These are phyloP conservation scores for Chromoteleia sp. DNA, from an alignment of 2,888 invertebrate species.

Conservation along the genomic window DNA sequence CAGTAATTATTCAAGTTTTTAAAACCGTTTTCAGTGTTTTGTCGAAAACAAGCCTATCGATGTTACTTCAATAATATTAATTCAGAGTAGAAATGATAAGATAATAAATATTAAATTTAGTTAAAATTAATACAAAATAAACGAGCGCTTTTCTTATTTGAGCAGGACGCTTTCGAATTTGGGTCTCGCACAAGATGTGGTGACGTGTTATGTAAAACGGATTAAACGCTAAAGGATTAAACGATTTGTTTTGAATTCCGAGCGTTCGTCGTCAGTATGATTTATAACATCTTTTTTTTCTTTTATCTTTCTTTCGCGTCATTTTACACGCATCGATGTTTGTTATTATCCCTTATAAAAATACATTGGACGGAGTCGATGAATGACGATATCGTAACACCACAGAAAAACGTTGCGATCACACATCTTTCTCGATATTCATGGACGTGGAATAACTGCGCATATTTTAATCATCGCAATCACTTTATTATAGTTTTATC, in stretches of 20 bases:
- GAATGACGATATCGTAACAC: conserved; percentile 59
- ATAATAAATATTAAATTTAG: background rate
- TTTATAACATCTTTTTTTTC: background rate
- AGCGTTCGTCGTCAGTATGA: conserved; percentile 17
- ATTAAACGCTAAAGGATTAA: conserved; percentile 19
- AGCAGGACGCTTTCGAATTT: conserved; percentile 24
- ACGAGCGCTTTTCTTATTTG: conserved; percentile 4
- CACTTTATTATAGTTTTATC: no score
- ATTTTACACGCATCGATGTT: conserved; percentile 32
- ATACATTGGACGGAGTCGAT: conserved; percentile 81
- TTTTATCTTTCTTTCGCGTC: conserved; percentile 10
- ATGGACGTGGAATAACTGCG: background rate
- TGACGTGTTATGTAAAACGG: conserved; percentile 15
- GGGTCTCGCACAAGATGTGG: conserved; percentile 18
- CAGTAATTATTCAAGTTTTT: background rate
- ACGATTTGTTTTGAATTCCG: conserved; percentile 9
- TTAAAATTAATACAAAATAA: background rate
- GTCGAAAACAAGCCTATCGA: no score
- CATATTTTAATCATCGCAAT: no score
- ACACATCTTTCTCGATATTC: conserved; percentile 20
- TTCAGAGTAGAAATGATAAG: conserved; percentile 6
- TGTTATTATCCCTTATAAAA: conserved; percentile 76
- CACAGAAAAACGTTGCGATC: conserved; percentile 46
- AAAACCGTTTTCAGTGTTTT: no score
- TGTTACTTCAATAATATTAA: conserved; percentile 25